These are phyloP conservation scores for Drosophila recens DNA, from an alignment of 2,888 invertebrate species.

Conservation along the genomic window DNA sequence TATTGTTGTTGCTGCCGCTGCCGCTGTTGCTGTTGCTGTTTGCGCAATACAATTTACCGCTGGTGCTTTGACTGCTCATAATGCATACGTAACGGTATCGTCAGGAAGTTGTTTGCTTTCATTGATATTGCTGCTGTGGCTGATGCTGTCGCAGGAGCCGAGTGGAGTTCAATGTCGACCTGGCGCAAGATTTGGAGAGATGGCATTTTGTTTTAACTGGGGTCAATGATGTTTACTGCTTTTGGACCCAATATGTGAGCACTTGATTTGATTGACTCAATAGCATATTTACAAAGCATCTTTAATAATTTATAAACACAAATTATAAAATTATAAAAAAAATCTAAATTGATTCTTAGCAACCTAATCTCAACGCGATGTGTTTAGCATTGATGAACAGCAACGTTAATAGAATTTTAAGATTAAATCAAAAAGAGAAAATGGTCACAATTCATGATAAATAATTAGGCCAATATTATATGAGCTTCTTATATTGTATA, in stretches of 20 bases:
- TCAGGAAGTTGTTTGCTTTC: slow-evolving; percentile 59
- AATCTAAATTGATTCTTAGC: not conserved
- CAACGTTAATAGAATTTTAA: too few relatives aligned
- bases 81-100: slow-evolving; percentile 74
- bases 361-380: not conserved
- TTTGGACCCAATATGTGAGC: slow-evolving; percentile 7
- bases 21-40: slow-evolving; percentile 35
- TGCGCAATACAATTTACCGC: slow-evolving; percentile 55
- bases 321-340: not conserved
- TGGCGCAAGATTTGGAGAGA: slow-evolving; percentile 38
- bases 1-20: slow-evolving; percentile 3
- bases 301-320: not conserved
- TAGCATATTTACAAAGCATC: not conserved
- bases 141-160: slow-evolving; percentile 26
- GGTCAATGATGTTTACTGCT: slow-evolving; percentile 46
- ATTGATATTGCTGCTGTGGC: slow-evolving; percentile 28
- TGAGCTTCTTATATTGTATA: too few relatives aligned
- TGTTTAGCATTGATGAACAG: not conserved
- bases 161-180: slow-evolving; percentile 59
- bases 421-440: too few relatives aligned
- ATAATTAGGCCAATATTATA: too few relatives aligned
- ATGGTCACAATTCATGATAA: too few relatives aligned
- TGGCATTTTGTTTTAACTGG: slow-evolving; percentile 24
- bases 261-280: slow-evolving; percentile 29
- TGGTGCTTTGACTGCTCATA: slow-evolving; percentile 60